Conservation (phyloP, 2,888 invertebrate species). For the Camptogramma bilineatum region DNA sequence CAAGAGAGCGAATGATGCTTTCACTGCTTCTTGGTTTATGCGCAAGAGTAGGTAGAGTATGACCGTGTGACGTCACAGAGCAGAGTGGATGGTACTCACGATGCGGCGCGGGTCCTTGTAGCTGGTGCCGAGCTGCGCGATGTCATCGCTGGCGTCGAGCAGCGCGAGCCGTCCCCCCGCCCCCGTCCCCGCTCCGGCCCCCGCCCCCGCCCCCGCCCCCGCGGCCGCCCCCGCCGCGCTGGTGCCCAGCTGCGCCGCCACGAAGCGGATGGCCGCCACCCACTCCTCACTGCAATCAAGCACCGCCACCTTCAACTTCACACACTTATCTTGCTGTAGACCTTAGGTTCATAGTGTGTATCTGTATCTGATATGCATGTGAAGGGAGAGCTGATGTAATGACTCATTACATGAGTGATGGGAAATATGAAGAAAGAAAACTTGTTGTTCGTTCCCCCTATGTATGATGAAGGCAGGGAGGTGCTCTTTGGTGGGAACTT, state of each 20-base stretch:
- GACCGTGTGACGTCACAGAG: background rate
- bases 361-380: too few relatives aligned
- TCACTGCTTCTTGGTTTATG: too few relatives aligned
- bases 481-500: too few relatives aligned
- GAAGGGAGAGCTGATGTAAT: too few relatives aligned
- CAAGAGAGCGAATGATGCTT: too few relatives aligned
- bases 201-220: slow-evolving; percentile 48
- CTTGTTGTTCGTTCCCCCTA: too few relatives aligned
- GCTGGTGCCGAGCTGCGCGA: slow-evolving; percentile 77
- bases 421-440: too few relatives aligned
- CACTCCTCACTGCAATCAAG: slow-evolving; percentile 89
- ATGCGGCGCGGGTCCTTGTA: slow-evolving; percentile 75
- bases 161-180: slow-evolving; percentile 65
- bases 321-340: background rate
- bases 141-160: slow-evolving; percentile 68
- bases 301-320: background rate
- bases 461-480: too few relatives aligned
- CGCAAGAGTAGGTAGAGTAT: background rate
- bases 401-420: too few relatives aligned
- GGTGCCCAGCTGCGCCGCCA: slow-evolving; percentile 81
- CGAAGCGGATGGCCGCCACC: slow-evolving; percentile 92
- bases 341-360: background rate
- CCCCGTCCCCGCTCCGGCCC: slow-evolving; percentile 48
- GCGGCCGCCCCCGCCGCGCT: slow-evolving; percentile 59
- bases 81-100: slow-evolving; percentile 57